Conservation (phyloP, 2,888 invertebrate genomes). For the Pteria penguin region DNA sequence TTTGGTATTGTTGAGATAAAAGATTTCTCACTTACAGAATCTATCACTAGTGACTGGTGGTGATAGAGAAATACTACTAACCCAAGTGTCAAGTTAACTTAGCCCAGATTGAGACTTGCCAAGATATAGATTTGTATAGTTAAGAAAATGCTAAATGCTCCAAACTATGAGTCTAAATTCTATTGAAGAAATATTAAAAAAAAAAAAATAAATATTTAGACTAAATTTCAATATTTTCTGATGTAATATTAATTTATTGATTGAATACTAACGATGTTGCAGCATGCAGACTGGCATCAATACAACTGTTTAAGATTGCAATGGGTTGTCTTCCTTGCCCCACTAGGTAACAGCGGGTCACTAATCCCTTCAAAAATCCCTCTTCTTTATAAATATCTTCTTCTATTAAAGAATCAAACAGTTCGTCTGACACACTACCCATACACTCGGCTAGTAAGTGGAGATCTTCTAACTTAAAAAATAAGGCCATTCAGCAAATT, state of each 20-base stretch:
- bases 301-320: slow-evolving; percentile 71
- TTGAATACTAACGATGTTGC: too few species aligned
- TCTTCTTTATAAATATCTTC: slow-evolving; percentile 59
- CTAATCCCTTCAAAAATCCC: slow-evolving; percentile 58
- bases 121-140: too few species aligned
- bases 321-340: slow-evolving; percentile 72
- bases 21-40: too few species aligned
- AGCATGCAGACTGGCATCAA: slow-evolving; percentile 69
- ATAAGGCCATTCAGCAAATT: neutral
- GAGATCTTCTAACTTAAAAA: slow-evolving; percentile 7
- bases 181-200: neutral
- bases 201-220: neutral
- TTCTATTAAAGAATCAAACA: slow-evolving; percentile 68
- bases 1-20: too few species aligned
- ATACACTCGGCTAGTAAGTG: slow-evolving; percentile 63
- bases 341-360: slow-evolving; percentile 71
- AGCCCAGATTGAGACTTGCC: too few species aligned
- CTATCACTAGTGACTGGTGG: too few species aligned
- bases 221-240: too few species aligned
- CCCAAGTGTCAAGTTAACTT: too few species aligned
- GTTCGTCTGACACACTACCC: slow-evolving; percentile 67
- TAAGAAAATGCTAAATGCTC: too few species aligned
- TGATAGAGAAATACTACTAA: too few species aligned
- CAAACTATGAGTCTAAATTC: neutral
- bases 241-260: slow-evolving; percentile 16